Evolutionary conservation across 2,797 vertebrate genomes (phyloP).

Genomic region (Synanceia verrucosa): DNA sequence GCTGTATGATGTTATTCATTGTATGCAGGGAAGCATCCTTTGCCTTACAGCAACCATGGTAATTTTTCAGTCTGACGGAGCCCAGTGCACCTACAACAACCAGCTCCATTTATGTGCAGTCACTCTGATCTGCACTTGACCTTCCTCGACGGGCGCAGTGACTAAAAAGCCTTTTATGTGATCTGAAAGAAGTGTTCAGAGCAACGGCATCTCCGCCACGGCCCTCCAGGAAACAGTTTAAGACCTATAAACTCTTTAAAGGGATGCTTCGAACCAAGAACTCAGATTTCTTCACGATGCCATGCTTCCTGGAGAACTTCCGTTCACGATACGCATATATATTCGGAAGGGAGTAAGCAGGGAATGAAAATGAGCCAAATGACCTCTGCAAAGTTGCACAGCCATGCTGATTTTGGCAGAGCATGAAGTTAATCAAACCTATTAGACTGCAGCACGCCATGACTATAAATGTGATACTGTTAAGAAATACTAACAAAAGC

Average conservation of each 20-base stretch:
- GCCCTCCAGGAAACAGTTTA: slow-evolving; percentile 52
- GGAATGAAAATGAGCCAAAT: slow-evolving; percentile 45
- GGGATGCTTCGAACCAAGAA: slow-evolving; percentile 54
- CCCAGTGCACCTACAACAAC: slow-evolving; percentile 57
- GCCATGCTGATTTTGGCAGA: slow-evolving; percentile 10
- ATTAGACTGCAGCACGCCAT: background rate
- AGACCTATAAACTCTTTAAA: slow-evolving; percentile 65
- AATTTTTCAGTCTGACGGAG: slow-evolving; percentile 72
- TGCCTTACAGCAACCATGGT: slow-evolving; percentile 57
- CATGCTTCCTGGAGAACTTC: slow-evolving; percentile 25
- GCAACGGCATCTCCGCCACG: slow-evolving; percentile 25
- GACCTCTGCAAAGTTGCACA: slow-evolving; percentile 57
- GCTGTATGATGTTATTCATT: slow-evolving; percentile 59
- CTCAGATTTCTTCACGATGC: slow-evolving; percentile 38
- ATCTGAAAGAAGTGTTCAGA: slow-evolving; percentile 53
- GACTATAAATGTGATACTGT: slow-evolving; percentile 15
- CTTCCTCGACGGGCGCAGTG: slow-evolving; percentile 61
- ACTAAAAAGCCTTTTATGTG: slow-evolving; percentile 67
- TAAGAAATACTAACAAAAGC: background rate
- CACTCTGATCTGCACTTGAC: slow-evolving; percentile 71
- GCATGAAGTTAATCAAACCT: slow-evolving; percentile 24
- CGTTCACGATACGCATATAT: slow-evolving; percentile 49
- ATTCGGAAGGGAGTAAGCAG: slow-evolving; percentile 10
- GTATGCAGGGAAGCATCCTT: slow-evolving; percentile 59
- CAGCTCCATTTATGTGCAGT: slow-evolving; percentile 65